These are phyloP conservation scores for Rattus rattus DNA, from an alignment of 2,113 vertebrate species.

Conservation along the genomic window DNA sequence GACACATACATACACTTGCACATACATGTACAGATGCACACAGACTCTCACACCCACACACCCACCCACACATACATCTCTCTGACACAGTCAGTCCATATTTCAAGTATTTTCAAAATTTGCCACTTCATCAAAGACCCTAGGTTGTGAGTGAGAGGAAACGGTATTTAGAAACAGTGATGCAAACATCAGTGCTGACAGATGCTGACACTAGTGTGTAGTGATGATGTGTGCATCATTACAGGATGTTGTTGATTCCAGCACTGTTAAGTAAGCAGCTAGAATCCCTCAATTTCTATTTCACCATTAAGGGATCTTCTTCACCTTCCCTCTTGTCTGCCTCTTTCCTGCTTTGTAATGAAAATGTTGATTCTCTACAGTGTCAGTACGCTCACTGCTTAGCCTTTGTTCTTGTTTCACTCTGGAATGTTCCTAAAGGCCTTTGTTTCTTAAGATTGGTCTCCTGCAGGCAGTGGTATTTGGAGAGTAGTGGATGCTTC, in stretches of 20 bases:
- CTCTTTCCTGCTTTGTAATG: background rate
- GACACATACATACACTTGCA: background rate
- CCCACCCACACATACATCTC: background rate
- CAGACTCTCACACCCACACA: too few relatives aligned
- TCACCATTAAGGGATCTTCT: background rate
- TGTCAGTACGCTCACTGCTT: background rate
- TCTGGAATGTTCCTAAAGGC: background rate
- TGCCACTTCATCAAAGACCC: background rate
- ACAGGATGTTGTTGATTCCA: background rate
- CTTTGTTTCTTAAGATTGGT: background rate
- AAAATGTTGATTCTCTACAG: background rate
- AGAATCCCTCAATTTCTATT: background rate
- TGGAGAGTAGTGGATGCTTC: background rate
- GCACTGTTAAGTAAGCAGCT: background rate
- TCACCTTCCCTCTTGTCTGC: background rate
- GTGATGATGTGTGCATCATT: background rate
- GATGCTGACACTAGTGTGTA: too few relatives aligned
- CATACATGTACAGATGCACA: background rate
- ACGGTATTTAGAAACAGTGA: too few relatives aligned
- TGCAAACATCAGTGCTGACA: too few relatives aligned
- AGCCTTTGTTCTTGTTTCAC: background rate
- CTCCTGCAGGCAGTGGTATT: background rate
- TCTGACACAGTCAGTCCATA: background rate
- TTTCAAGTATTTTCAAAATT: background rate
- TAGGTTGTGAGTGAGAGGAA: background rate